A percentile compares a stretch with the other conserved stretches of the same genome.
phyloP scores from a whole-genome alignment of 2,113 vertebrate genomes.

The Brienomyrus longianalis region DNA sequence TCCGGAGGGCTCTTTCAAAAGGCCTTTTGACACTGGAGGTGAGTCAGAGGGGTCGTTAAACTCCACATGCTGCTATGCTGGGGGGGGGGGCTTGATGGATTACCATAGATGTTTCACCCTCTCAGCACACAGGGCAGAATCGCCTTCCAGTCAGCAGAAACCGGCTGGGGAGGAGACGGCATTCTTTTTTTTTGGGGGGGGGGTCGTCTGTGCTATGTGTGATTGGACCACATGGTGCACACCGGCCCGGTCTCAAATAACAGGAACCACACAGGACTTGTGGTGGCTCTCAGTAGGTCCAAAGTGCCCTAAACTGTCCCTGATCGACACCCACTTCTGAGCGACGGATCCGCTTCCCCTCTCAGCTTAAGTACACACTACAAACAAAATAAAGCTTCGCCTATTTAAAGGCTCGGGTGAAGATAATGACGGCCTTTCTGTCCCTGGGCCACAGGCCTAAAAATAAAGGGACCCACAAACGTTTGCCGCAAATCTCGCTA shows the following conservation, averaged over 20 bases:
- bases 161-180: background rate
- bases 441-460: background rate
- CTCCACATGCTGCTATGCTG: background rate
- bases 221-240: background rate
- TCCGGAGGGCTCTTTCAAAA: background rate
- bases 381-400: background rate
- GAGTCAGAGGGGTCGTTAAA: background rate
- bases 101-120: background rate
- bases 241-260: background rate
- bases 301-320: background rate
- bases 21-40: background rate
- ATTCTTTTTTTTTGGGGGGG: background rate
- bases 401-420: background rate
- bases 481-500: background rate
- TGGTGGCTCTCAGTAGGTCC: background rate
- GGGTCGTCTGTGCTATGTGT: background rate
- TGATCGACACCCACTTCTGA: background rate
- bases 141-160: slow-evolving; percentile 1
- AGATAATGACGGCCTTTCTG: background rate
- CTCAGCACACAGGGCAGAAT: background rate
- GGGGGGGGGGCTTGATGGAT: background rate
- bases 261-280: background rate
- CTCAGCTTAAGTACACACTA: background rate
- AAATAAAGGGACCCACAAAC: background rate
- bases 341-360: background rate